Base-by-base conservation (phyloP, 2,797 vertebrate genomes). In the Epinephelus malabaricus region DNA sequence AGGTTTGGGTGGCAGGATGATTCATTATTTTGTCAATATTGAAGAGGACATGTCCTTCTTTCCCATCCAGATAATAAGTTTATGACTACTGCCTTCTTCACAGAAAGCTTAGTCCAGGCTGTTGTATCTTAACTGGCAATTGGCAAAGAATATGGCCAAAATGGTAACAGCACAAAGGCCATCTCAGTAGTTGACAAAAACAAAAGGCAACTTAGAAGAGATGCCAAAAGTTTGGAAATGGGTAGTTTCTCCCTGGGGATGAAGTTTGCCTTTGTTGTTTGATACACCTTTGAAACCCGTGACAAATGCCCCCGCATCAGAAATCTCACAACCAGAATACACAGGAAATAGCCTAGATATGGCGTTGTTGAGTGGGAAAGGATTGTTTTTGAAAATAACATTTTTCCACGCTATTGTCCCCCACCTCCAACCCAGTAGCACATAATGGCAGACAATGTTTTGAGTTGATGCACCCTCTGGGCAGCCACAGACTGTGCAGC, bases 251-350 rank as follows among this genome's bases (percentile, higher is more conserved):
- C 81, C 85, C 76, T 54, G 72, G 88, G 86, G 88, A 88, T 85
- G 80, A 91, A 93, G 91, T 93, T 92, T 90, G 76, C 79, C 83
- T 92, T 93, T 93, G 91, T 94, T 95, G 89, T 96, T 95, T 92
- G 92, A 90, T 93, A 95, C 94, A 91, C 93, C 92, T 94, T 92
- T 95, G 91, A 91, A 92, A 94, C 85, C 94, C 92, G 79, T 96
- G 95, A 95, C 95, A 94, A 96, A 95, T 96, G 92, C 94, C 88
- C 93, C 92, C 88, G 89, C 93, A 95, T 95, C 94, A 92, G 92
- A 95, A 95, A 95, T 94, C 94, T 95, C 94, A 94, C 94, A 94
- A 95, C 86, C 92, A 93, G 93, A 93, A 95, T 93, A 93, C 94
- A 95, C 92, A 94, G 95, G 94, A 95, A 96, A 96, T 96, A 94